A percentile compares a stretch with the other conserved stretches of the same genome.
These are phyloP conservation scores for Acyrthosiphon pisum DNA, from an alignment of 1,140 invertebrate species.

Conservation along the genomic window DNA sequence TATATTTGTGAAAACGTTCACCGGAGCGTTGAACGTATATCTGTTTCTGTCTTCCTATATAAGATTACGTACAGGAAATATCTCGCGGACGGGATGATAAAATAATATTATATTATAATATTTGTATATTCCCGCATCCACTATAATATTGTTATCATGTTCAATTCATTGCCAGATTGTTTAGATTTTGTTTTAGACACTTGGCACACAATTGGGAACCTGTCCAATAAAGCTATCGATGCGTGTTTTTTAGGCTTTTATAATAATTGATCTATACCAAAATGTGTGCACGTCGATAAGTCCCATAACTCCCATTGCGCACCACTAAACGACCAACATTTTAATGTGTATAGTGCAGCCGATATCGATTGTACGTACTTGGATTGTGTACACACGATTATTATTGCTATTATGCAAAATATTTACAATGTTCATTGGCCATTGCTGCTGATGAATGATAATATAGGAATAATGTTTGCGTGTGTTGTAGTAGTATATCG, in stretches of 20 bases:
- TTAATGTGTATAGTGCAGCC: neutral
- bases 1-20: neutral
- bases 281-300: neutral
- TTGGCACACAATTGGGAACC: slow-evolving; percentile 8
- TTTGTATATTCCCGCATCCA: neutral
- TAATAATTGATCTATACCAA: neutral
- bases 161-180: neutral
- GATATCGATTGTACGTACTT: neutral
- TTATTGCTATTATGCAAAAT: neutral
- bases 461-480: neutral
- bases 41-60: neutral
- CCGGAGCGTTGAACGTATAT: neutral
- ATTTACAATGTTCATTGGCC: neutral
- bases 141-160: neutral
- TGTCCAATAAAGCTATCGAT: neutral
- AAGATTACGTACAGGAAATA: neutral
- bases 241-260: neutral
- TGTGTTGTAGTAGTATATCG: neutral
- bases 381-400: neutral
- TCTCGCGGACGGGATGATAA: neutral
- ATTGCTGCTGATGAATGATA: neutral
- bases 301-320: neutral
- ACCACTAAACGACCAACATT: neutral
- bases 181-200: slow-evolving; percentile 25
- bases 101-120: neutral